Conservation (phyloP, 2,888 invertebrate species). For the Stenchaetothrips biformis region DNA sequence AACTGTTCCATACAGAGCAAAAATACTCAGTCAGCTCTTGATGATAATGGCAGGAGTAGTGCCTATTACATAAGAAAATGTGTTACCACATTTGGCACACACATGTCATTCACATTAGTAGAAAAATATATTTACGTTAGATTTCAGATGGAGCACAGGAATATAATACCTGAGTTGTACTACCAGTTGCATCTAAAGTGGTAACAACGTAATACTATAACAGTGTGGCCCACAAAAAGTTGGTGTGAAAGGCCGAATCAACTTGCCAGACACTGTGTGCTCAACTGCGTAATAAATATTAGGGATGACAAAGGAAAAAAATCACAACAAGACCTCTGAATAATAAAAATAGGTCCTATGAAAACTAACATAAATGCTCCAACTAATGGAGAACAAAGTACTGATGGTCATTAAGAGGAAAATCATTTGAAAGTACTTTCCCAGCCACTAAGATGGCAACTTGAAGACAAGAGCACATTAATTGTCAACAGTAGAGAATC, state of each 20-base stretch:
- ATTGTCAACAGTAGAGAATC: no score
- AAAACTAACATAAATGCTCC: constrained; percentile 10
- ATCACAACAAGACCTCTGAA: constrained; percentile 7
- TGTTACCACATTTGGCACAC: constrained; percentile 10
- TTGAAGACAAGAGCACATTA: no score
- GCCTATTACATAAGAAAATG: constrained; percentile 6
- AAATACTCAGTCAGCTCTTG: constrained; percentile 23
- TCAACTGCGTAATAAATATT: background rate
- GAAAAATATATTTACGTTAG: constrained; percentile 12
- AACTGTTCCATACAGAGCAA: background rate
- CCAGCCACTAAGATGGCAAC: constrained; percentile 14
- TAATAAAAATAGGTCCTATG: constrained; percentile 16
- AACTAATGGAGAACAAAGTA: background rate
- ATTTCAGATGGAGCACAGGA: background rate
- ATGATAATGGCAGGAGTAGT: constrained; percentile 21
- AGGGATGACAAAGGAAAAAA: background rate
- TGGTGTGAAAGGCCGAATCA: background rate
- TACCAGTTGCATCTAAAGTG: background rate
- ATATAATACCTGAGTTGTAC: background rate
- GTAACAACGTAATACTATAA: background rate
- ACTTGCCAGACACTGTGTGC: background rate
- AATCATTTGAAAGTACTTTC: background rate
- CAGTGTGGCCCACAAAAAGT: background rate
- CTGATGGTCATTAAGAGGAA: background rate
- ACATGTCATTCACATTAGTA: constrained; percentile 9